Conservation (phyloP, 2,888 invertebrate species). For the Clanis bilineata region DNA sequence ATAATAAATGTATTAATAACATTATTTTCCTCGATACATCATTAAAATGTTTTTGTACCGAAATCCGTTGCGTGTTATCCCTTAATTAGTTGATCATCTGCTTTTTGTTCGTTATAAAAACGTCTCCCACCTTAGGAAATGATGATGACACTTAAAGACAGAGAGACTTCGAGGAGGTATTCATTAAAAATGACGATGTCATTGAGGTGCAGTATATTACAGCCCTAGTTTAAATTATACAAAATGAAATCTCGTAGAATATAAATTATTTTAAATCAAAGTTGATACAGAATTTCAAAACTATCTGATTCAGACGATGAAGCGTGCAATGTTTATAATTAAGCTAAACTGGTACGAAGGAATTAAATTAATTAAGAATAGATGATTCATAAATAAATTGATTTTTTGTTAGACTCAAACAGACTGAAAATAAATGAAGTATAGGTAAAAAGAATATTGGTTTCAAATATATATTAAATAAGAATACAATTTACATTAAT, state of each 20-base stretch:
- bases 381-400: too few relatives aligned
- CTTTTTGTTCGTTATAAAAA: not conserved
- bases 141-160: not conserved
- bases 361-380: not conserved
- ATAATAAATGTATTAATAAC: not conserved
- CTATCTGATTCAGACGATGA: not conserved
- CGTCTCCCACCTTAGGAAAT: not conserved
- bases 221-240: not conserved
- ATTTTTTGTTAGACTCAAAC: too few relatives aligned
- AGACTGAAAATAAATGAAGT: too few relatives aligned
- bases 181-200: not conserved
- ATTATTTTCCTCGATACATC: not conserved
- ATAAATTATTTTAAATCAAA: not conserved
- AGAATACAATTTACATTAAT: not conserved
- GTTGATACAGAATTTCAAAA: not conserved
- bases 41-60: not conserved
- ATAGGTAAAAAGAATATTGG: too few relatives aligned
- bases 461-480: too few relatives aligned
- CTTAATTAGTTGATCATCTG: not conserved
- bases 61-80: not conserved
- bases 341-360: not conserved
- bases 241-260: not conserved
- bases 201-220: not conserved
- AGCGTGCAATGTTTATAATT: not conserved
- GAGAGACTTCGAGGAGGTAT: not conserved